Evolutionary conservation across 2,797 vertebrate genomes (phyloP), one percentile per base, ranked within the genome.

Genomic region (Acipenser transmontanus): DNA sequence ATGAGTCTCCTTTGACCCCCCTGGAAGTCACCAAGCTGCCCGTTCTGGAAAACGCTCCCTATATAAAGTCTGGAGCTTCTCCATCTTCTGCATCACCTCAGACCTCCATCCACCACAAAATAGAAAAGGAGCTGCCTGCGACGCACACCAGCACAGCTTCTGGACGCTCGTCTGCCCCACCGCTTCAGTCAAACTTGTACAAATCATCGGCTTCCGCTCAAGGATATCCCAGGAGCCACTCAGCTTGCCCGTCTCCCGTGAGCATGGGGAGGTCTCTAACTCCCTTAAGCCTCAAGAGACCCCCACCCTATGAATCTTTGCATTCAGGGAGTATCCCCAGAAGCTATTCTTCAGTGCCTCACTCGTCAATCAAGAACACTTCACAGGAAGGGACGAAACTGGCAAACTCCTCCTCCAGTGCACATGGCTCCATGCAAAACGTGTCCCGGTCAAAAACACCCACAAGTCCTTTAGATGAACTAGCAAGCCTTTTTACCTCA

Each of bases 401-500:
- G 81, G 80, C 87, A 72, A 84, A 83, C 49, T 83, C 82, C 5
- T 77, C 88, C 0, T 83, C 85, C 63, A 86, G 77, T 67, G 85
- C 88, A 68, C 94, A 95, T 0, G 92, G 92, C 68, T 87, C 93
- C 1, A 90, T 92, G 66, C 92, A 94, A 81, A 90, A 93, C 49
- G 89, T 93, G 70, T 94, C 95, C n/a, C 93, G 97, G 12, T 96
- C 96, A 47, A 85, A 95, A 68, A 99, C 97, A 0, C 97, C 97
- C 66, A 99, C 97, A 63, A 99, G 97, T 73, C 97, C 97, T 0
- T 74, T 99, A 75, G 97, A 99, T 20, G 97, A 99, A 59, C 89
- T 99, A 48, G 98, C 96, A 75, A 98, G 93, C 87, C 89, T 99
- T 76, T 99, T 99, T 76, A 98, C 94, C 76, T 97, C 96, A n/a